Conservation (phyloP, 2,888 invertebrate genomes). For the Miltochrista miniata region DNA sequence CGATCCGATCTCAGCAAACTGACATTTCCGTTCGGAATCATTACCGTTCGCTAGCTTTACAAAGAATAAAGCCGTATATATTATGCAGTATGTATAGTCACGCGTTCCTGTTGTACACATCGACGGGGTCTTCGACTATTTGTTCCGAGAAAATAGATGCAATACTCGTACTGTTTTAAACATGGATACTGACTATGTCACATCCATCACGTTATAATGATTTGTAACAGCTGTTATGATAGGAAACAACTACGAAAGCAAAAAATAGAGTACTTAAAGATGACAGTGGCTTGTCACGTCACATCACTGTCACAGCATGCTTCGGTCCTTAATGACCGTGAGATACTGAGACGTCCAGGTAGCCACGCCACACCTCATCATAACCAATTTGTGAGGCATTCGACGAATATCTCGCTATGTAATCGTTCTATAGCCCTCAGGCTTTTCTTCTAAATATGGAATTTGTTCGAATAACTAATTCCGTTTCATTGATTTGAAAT, state of each 20-base stretch:
- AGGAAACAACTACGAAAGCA: no score
- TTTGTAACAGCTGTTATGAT: constrained; percentile 20
- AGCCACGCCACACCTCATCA: constrained; percentile 47
- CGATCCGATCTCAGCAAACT: constrained; percentile 66
- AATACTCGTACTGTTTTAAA: constrained; percentile 26
- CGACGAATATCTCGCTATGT: constrained; percentile 51
- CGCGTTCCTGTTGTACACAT: constrained; percentile 47
- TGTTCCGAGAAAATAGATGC: constrained; percentile 56
- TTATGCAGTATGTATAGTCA: constrained; percentile 45
- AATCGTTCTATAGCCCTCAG: constrained; percentile 41
- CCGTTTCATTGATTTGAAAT: not conserved
- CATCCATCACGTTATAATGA: constrained; percentile 37
- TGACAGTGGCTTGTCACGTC: constrained; percentile 23
- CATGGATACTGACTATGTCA: constrained; percentile 23
- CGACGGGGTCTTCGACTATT: constrained; percentile 48
- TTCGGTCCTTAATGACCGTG: constrained; percentile 49
- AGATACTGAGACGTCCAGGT: constrained; percentile 51
- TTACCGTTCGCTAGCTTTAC: constrained; percentile 51
- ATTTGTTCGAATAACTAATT: not conserved
- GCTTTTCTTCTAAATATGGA: constrained; percentile 13
- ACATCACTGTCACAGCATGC: constrained; percentile 23
- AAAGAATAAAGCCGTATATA: constrained; percentile 41
- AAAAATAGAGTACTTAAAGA: constrained; percentile 22
- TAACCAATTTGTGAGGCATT: constrained; percentile 63
- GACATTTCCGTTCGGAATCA: constrained; percentile 69